Conservation (phyloP, 2,797 vertebrate species). For the Natrix natrix region DNA sequence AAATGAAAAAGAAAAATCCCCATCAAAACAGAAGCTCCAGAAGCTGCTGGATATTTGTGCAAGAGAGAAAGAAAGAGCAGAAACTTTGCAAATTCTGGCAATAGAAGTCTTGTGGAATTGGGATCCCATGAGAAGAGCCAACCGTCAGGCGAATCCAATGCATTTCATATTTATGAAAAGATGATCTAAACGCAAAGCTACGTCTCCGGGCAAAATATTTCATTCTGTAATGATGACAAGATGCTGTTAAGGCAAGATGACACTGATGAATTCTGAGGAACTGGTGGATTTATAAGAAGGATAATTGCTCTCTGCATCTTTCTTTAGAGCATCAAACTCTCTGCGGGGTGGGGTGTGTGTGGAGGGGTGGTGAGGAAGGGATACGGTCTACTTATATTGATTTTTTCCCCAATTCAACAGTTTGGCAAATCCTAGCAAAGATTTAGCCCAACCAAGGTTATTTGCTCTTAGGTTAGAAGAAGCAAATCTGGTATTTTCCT, state of each 20-base stretch:
- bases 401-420: neutral
- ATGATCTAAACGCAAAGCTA: neutral
- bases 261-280: neutral
- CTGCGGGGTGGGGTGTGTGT: neutral
- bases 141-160: neutral
- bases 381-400: neutral
- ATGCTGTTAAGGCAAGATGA: neutral
- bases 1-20: neutral
- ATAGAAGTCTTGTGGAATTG: neutral
- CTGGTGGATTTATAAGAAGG: constrained; percentile 1
- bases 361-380: neutral
- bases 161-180: constrained; percentile 15
- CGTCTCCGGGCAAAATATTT: neutral
- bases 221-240: neutral
- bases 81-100: no score
- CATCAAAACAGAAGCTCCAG: neutral
- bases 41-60: no score
- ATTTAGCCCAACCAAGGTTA: neutral
- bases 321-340: neutral
- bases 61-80: neutral
- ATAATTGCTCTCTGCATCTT: neutral
- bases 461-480: neutral
- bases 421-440: no score
- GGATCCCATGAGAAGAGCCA: neutral
- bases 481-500: neutral